A percentile compares a stretch with the other conserved stretches of the same genome.
phyloP scores from a whole-genome alignment of 2,888 invertebrate genomes.

The Erebia palarica region DNA sequence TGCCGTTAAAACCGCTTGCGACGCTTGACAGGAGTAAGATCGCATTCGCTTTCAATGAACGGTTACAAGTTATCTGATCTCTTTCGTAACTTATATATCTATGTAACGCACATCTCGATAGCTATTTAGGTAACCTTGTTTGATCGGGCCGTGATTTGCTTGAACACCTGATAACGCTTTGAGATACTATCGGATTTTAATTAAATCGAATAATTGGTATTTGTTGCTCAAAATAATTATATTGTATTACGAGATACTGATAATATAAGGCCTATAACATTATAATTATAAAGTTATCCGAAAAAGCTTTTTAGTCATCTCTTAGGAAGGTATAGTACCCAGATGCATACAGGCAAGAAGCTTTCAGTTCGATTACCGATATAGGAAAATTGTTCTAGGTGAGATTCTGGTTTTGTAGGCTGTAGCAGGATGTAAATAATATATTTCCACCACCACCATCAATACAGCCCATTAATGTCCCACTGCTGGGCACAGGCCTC shows the following conservation, averaged over 20 bases:
- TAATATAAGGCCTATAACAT: constrained; percentile 14
- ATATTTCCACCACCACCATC: no score
- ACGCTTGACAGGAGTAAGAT: constrained; percentile 57
- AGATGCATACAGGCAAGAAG: no score
- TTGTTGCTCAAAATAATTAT: constrained; percentile 29
- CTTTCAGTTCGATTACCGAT: no score
- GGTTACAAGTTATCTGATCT: constrained; percentile 72
- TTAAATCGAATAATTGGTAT: constrained; percentile 33
- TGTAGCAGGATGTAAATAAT: no score
- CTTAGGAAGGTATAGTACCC: background rate
- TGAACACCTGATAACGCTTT: constrained; percentile 42
- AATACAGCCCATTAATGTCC: no score
- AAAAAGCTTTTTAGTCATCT: background rate
- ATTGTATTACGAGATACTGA: constrained; percentile 19
- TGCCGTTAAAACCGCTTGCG: constrained; percentile 34
- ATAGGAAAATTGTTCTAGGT: no score
- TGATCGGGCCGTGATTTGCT: constrained; percentile 53
- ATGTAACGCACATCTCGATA: constrained; percentile 57
- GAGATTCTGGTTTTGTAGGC: no score
- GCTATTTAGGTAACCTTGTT: constrained; percentile 62
- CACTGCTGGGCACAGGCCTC: no score
- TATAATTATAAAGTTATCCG: constrained; percentile 1
- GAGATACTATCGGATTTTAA: constrained; percentile 34
- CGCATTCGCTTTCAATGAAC: constrained; percentile 59
- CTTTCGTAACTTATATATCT: constrained; percentile 66